Evolutionary conservation across 2,797 vertebrate genomes (phyloP).

Genomic region (Chaetophractus vellerosus): DNA sequence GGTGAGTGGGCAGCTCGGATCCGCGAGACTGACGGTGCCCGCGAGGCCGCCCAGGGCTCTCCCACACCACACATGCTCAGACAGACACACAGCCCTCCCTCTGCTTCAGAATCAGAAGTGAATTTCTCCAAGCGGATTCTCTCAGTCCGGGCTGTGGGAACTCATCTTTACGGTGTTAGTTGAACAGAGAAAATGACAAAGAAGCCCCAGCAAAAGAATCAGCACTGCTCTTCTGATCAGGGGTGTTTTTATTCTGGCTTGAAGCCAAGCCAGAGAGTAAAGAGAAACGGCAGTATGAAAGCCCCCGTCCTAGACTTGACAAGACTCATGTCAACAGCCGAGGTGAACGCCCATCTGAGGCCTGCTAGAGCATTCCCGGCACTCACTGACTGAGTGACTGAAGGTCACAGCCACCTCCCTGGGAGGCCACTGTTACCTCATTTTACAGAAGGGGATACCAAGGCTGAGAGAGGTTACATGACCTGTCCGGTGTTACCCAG

Average conservation of each 20-base stretch:
- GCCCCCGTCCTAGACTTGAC: neutral
- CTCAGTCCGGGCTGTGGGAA: neutral
- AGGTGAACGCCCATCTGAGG: neutral
- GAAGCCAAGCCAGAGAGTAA: neutral
- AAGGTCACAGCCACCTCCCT: neutral
- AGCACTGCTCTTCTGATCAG: neutral
- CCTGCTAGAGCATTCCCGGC: neutral
- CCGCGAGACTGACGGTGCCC: neutral
- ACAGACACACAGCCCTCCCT: neutral
- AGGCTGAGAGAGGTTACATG: neutral
- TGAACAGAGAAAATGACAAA: neutral
- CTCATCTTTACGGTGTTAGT: neutral
- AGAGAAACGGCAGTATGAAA: neutral
- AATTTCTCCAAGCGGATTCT: neutral
- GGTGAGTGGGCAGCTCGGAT: neutral
- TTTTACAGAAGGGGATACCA: neutral
- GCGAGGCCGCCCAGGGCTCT: neutral
- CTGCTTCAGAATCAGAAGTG: neutral
- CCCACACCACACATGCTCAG: neutral
- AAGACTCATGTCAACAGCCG: neutral
- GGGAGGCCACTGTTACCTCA: neutral
- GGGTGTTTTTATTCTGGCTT: slow-evolving; percentile 35
- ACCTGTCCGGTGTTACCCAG: neutral
- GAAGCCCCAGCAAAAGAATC: neutral
- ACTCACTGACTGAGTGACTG: neutral